These are phyloP conservation scores for Spea bombifrons DNA, from an alignment of 2,113 vertebrate species.

Conservation along the genomic window DNA sequence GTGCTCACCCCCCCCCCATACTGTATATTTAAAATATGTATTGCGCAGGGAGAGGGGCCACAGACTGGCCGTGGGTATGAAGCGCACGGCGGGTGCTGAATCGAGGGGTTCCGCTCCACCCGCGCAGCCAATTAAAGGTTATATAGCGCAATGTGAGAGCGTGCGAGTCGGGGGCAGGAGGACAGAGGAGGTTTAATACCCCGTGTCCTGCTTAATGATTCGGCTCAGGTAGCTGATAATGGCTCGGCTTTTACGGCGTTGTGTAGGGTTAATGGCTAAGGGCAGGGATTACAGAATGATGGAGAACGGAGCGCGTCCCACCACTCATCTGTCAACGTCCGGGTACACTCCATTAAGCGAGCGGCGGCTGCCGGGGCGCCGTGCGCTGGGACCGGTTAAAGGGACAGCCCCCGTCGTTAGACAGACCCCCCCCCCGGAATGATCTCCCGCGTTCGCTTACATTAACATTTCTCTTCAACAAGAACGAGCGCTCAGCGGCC, in stretches of 20 bases:
- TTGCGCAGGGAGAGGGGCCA: no score
- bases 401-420: background rate
- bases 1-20: no score
- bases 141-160: background rate
- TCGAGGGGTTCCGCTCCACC: no score
- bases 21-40: no score
- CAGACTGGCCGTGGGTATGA: no score
- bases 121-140: no score
- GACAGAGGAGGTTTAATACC: background rate
- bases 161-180: background rate
- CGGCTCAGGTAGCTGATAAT: rapidly evolving
- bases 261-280: constrained; percentile 4
- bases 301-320: background rate
- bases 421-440: no score
- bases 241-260: background rate
- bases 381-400: background rate
- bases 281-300: constrained; percentile 1
- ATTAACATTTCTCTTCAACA: no score
- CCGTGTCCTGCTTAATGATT: background rate
- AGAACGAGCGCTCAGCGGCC: no score
- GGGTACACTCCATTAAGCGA: background rate
- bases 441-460: no score
- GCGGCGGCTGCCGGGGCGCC: background rate
- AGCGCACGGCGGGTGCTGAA: background rate
- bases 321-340: background rate